Conservation (phyloP, 2,888 invertebrate species). For the Drosophila mettleri region DNA sequence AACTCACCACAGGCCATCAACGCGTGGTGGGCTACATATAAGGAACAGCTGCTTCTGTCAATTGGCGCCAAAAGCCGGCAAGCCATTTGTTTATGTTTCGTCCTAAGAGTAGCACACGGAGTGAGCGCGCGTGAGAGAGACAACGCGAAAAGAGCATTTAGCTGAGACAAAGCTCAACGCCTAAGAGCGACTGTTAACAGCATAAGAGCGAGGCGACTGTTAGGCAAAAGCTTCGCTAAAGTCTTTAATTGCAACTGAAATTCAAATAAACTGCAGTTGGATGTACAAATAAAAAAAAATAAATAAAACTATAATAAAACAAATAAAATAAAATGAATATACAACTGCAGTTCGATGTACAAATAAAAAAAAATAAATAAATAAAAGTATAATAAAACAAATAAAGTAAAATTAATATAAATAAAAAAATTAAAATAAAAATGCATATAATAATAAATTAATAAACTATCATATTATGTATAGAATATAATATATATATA, state of each 20-base stretch:
- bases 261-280: slow-evolving; percentile 16
- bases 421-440: too few relatives aligned
- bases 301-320: neutral
- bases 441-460: too few relatives aligned
- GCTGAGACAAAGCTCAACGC: slow-evolving; percentile 43
- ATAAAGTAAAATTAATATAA: too few relatives aligned
- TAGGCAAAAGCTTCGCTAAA: slow-evolving; percentile 52
- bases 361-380: too few relatives aligned
- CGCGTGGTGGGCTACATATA: slow-evolving; percentile 50
- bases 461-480: too few relatives aligned
- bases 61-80: slow-evolving; percentile 62
- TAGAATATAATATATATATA: too few relatives aligned
- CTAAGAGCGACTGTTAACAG: slow-evolving; percentile 53
- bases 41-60: slow-evolving; percentile 34
- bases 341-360: too few relatives aligned
- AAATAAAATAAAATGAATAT: neutral
- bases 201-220: slow-evolving; percentile 53
- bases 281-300: neutral
- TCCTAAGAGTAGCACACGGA: neutral
- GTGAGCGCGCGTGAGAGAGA: neutral
- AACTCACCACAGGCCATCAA: slow-evolving; percentile 55
- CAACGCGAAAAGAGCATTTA: neutral
- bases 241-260: slow-evolving; percentile 26
- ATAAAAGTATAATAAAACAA: neutral
- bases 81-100: slow-evolving; percentile 55